Base-by-base conservation (phyloP, 2,113 vertebrate genomes). In the Chaenocephalus aceratus region DNA sequence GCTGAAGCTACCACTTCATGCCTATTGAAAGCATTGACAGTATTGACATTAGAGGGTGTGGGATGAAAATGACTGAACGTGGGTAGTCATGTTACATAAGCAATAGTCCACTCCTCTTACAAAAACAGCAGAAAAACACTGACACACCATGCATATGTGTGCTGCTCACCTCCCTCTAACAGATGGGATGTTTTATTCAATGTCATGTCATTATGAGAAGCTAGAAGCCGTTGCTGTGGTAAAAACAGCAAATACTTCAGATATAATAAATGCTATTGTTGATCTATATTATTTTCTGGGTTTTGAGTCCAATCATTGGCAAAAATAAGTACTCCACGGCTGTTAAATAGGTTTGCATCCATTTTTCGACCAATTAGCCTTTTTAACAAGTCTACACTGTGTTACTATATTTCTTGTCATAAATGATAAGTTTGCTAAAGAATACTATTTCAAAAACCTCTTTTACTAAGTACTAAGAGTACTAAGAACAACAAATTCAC, bases 31-130 rank as follows among this genome's bases (percentile, higher is more conserved):
- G 64, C 88, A 86, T 81, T 52, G 82, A 87, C 84, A 65, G 90
- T 82, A 90, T 86, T 88, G 90, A 92, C 89, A 88, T 58, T 67
- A 89, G 89, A 91, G 85, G 89, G 81, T 86, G 91, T 93, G 88
- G 92, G 91, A 41, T 88, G 89, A 18, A 76, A 84, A 85, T 82
- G 88, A 88, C 82, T 89, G 85, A 80, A 92, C 45, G 91, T 93
- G 89, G 92, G 92, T 86, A 79, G 89, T 30, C 72, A 63, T 60
- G 84, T 93, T 93, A 91, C 87, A 92, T 93, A 91, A 93, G 84
- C 85, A 83, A 34, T 10, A 41, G 91, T 90, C 75, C 86, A 86
- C 85, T 85, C 88, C 75, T 83, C 81, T 69, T 10, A 60, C 69
- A 75, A 75, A 85, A 91, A 81, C 84, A 72, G 83, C 75, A 83